Evolutionary conservation across 1,140 invertebrate species (phyloP), one percentile per base, ranked within the genome.

Genomic region (Epicauta chinensis): DNA sequence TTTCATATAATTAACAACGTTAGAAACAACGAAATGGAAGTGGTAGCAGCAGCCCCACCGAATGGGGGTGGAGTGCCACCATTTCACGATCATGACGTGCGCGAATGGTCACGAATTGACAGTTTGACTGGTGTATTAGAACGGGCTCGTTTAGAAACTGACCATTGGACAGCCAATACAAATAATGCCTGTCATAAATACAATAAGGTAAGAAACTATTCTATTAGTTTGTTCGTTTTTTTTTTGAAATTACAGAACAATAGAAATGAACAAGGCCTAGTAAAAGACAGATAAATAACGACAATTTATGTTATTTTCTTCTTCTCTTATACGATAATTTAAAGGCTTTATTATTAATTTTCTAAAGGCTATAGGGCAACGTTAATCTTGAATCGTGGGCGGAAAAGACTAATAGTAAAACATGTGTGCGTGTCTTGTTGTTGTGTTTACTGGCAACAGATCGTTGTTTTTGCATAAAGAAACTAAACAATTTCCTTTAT

Each of bases 21-120:
- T 3, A 6, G 11, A 42, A 29, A 16, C 16, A 39, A 29, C 52
- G 57, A 46, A 38, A 78, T 78, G 77, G 77, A 78, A 66, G 67
- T 78, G 37, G 74, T 77, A 42, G 52, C 73, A 50, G 70, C 74
- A 52, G 65, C 71, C 31, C 69, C 69, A 43, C 59, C 57, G 35
- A 67, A 60, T 10, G 63, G 67, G 37, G 63, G 62, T 17, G 68
- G 66, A 29, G 64, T 65, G 36, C 56, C 66, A 16, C 71, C 75
- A 3, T 72, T 74, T 55, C 70, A 73, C 50, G 73, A 73, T 56
- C 73, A 73, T 60, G 73, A 78, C 62, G 74, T 77, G 39, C 67
- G 69, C 56, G 76, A 78, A 60, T 78, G 76, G 77, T 75, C 74
- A 41, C 61, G 71, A 42, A 66, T 77, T 39, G 75, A 78, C 58